Evolutionary conservation across 2,113 vertebrate species (phyloP), one percentile per base, ranked within the genome.

Genomic region (Malurus elegans): DNA sequence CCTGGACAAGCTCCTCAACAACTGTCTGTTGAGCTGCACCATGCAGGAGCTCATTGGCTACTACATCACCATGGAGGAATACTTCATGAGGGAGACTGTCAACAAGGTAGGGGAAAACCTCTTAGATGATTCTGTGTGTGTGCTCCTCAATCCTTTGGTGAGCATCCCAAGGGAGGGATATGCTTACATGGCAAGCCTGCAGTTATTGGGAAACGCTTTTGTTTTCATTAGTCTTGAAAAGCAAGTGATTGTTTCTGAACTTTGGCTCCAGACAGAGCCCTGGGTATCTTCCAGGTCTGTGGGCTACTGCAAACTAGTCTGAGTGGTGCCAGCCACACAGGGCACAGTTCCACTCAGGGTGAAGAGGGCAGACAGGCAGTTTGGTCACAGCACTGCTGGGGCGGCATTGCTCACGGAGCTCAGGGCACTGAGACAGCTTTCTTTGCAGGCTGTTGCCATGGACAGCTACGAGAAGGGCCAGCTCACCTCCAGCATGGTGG

Each of bases 31-130:
- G 95, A 99, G 99, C 96, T 98, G 98, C 38, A 98, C 98, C 72
- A 99, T 99, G 99, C 99, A 99, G 94, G 99, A 99, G 95, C 98
- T 99, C 87, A 99, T 99, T 79, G 99, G 99, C 62, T 99, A 98
- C 70, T 99, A 99, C 72, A 98, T 99, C 94, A 99, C 99, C 67
- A 99, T 99, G 99, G 99, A 99, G 93, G 99, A 99, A 87, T 99
- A 99, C 93, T 99, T 99, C 98, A 99, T 99, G 99, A 98, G 99
- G 75, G 99, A 99, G 95, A 99, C 98, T 1, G 99, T 99, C 78
- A 99, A 99, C 97, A 99, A 99, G 99, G 99, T 99, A 95, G 36
- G 88, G 56, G 20, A 48, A 40, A 54, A 54, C 47, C 38, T 69
- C 79, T 54, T 38, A 18, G 34, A 32, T 48, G 21, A 12, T 42